Evolutionary conservation across 2,888 invertebrate genomes (phyloP).

Genomic region (Drosophila robusta): DNA sequence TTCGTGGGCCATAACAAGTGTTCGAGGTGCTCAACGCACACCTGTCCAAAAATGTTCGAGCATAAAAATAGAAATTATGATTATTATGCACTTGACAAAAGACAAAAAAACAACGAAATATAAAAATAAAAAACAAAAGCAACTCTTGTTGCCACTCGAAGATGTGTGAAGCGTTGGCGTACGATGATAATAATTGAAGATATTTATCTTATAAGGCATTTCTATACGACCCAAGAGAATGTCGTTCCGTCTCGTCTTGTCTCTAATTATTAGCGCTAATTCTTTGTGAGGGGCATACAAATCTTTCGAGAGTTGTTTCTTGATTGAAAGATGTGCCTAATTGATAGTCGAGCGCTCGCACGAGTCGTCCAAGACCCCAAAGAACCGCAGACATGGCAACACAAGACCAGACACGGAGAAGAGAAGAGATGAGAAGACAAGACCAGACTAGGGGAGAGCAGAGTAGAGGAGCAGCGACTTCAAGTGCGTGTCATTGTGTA

Average conservation of each 20-base stretch:
- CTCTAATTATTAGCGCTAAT: slow-evolving; percentile 77
- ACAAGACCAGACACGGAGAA: slow-evolving; percentile 13
- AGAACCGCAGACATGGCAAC: slow-evolving; percentile 1
- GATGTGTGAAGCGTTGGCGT: slow-evolving; percentile 65
- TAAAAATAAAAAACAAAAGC: slow-evolving; percentile 34
- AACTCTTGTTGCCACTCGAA: slow-evolving; percentile 25
- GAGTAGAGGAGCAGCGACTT: slow-evolving; percentile 27
- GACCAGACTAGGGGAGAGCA: background rate
- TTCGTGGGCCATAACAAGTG: slow-evolving; percentile 62
- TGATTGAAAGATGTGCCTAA: slow-evolving; percentile 82
- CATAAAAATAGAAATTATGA: slow-evolving; percentile 60
- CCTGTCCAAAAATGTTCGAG: slow-evolving; percentile 48
- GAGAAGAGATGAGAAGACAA: slow-evolving; percentile 22
- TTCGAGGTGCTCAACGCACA: slow-evolving; percentile 27
- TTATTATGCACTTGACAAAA: slow-evolving; percentile 70
- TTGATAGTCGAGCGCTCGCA: slow-evolving; percentile 76
- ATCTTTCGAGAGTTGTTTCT: slow-evolving; percentile 47
- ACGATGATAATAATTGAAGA: slow-evolving; percentile 67
- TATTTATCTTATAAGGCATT: slow-evolving; percentile 54
- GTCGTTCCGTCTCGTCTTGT: slow-evolving; percentile 28
- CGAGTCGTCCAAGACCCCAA: slow-evolving; percentile 44
- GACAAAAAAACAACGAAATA: slow-evolving; percentile 37
- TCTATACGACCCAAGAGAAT: slow-evolving; percentile 17
- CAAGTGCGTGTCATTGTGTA: slow-evolving; percentile 81
- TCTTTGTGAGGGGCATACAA: slow-evolving; percentile 52